These are phyloP conservation scores for Microctonus aethiopoides DNA, from an alignment of 2,888 invertebrate genomes.

Conservation along the genomic window DNA sequence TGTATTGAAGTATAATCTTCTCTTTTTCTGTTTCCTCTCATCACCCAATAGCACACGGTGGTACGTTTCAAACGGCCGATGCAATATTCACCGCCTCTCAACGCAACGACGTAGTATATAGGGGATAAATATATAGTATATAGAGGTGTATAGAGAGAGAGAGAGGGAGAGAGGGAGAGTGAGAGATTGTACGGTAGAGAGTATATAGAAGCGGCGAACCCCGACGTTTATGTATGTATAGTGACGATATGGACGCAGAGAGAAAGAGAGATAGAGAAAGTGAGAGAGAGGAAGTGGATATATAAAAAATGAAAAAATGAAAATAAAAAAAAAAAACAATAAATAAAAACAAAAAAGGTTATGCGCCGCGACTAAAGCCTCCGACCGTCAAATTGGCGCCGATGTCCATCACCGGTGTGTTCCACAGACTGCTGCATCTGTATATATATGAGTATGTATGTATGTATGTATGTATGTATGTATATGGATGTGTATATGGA, in stretches of 20 bases:
- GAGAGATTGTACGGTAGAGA: constrained; percentile 19
- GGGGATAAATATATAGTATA: too few species aligned
- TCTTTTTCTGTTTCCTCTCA: constrained; percentile 22
- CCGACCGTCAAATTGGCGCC: constrained; percentile 67
- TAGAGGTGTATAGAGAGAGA: too few species aligned
- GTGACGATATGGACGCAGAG: not conserved
- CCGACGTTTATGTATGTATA: too few species aligned
- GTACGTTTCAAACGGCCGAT: constrained; percentile 64
- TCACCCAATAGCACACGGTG: constrained; percentile 32
- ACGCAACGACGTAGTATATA: constrained; percentile 37
- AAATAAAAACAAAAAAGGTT: constrained; percentile 46
- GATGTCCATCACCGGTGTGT: constrained; percentile 65
- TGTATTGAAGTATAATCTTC: constrained; percentile 34
- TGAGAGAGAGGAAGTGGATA: constrained; percentile 29
- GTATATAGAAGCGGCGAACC: too few species aligned
- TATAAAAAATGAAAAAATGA: constrained; percentile 26
- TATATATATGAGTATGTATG: constrained; percentile 34
- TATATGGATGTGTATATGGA: constrained; percentile 36
- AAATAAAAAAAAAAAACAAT: constrained; percentile 37
- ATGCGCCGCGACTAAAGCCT: constrained; percentile 58
- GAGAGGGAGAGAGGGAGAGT: constrained; percentile 5
- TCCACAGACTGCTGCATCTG: constrained; percentile 44
- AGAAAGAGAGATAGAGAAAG: constrained; percentile 25
- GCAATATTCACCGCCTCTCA: constrained; percentile 66
- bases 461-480: too few species aligned